These are phyloP conservation scores for Loris lydekkerianus DNA, from an alignment of 2,797 vertebrate genomes.

Conservation along the genomic window DNA sequence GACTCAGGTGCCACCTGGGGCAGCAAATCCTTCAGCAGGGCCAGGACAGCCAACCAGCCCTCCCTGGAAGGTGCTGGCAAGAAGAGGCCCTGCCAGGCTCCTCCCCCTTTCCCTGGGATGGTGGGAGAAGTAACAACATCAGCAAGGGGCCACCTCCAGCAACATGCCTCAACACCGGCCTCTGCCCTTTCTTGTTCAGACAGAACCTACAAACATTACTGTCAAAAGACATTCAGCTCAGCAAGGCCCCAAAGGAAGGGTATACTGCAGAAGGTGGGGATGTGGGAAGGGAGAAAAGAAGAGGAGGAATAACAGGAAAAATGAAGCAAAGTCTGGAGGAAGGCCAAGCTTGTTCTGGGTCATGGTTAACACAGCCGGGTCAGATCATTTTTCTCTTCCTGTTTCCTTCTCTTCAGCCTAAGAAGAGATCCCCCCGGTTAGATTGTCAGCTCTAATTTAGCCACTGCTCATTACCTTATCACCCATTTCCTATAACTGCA, in stretches of 20 bases:
- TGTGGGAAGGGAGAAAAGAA: background rate
- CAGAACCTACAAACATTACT: background rate
- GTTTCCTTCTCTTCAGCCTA: background rate
- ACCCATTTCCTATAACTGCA: constrained; percentile 49
- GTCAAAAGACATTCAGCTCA: background rate
- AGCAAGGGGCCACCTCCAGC: background rate
- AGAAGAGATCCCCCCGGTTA: background rate
- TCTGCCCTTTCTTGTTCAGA: background rate
- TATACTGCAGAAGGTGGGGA: rapidly evolving
- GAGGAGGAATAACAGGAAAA: background rate
- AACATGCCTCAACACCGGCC: background rate
- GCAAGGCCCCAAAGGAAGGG: background rate
- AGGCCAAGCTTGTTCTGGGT: background rate
- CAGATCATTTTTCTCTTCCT: background rate
- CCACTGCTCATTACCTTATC: constrained; percentile 16
- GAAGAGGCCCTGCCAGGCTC: background rate
- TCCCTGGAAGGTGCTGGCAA: background rate
- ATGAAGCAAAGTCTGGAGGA: background rate
- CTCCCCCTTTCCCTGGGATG: background rate
- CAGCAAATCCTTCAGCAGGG: background rate
- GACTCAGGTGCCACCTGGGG: background rate
- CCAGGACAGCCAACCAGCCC: background rate
- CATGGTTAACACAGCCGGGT: background rate
- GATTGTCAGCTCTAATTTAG: constrained; percentile 42
- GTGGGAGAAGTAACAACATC: background rate